These are phyloP conservation scores for Caenorhabditis latens DNA, from an alignment of 1,140 invertebrate species.

Conservation along the genomic window DNA sequence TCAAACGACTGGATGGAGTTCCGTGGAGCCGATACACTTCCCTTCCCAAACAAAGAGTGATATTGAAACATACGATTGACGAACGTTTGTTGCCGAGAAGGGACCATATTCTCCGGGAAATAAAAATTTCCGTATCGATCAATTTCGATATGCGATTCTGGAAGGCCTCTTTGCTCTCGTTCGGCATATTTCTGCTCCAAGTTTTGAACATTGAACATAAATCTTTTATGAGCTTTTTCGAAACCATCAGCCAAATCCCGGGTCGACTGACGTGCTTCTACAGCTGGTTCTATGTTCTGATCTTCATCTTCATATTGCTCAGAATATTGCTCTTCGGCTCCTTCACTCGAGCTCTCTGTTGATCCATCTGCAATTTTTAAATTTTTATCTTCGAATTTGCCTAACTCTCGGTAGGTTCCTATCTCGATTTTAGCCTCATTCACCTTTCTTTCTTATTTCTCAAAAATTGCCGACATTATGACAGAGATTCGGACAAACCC, in stretches of 20 bases:
- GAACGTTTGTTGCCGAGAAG: background rate
- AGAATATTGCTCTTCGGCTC: background rate
- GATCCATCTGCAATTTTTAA: background rate
- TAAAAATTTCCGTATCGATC: conserved; percentile 14
- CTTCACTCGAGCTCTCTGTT: background rate
- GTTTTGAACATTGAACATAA: background rate
- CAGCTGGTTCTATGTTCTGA: background rate
- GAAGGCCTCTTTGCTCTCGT: background rate
- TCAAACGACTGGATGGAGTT: conserved; percentile 30
- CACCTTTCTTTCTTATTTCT: too few relatives aligned
- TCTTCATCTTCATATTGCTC: conserved; percentile 2
- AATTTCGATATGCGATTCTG: conserved; percentile 23
- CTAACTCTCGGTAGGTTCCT: too few relatives aligned
- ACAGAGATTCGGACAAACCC: too few relatives aligned
- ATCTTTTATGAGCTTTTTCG: conserved; percentile 17
- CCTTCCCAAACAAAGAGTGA: background rate
- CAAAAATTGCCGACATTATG: too few relatives aligned
- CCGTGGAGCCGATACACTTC: conserved; percentile 27
- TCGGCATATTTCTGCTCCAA: conserved; percentile 11
- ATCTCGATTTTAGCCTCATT: too few relatives aligned
- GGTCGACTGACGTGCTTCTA: background rate
- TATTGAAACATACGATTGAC: conserved; percentile 34
- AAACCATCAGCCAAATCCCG: conserved; percentile 15
- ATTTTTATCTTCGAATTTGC: too few relatives aligned
- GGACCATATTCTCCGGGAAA: background rate